phyloP scores from a whole-genome alignment of 2,888 invertebrate genomes.

The Augochlorella aurata region DNA sequence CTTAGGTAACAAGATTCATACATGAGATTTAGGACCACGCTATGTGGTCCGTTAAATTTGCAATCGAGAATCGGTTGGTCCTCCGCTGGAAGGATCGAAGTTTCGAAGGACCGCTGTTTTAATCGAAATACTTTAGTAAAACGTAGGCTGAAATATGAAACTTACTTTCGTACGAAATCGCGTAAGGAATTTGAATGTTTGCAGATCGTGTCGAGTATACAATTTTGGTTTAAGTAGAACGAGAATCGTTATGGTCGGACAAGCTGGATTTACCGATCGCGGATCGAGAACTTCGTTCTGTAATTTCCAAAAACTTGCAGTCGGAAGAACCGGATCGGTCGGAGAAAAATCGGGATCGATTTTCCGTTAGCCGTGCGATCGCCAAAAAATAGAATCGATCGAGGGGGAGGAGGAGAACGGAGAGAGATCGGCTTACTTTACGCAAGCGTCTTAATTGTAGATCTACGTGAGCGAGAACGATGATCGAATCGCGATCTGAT shows the following conservation, averaged over 20 bases:
- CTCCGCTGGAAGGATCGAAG: neutral
- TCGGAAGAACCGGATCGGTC: conserved; percentile 36
- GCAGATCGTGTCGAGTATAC: neutral
- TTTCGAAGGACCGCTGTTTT: neutral
- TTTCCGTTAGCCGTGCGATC: no score
- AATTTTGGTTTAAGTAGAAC: conserved; percentile 27
- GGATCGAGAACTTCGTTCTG: neutral
- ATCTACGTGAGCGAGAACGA: conserved; percentile 9
- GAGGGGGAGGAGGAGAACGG: neutral
- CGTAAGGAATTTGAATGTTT: neutral
- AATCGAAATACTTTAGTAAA: neutral
- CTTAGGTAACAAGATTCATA: conserved; percentile 10
- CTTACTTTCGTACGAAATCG: neutral
- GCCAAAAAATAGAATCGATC: neutral
- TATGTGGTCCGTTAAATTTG: neutral
- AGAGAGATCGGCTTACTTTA: neutral
- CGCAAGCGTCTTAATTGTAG: neutral
- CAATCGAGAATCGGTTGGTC: neutral
- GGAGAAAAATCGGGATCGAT: conserved; percentile 4
- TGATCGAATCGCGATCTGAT: neutral
- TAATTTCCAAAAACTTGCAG: conserved; percentile 22
- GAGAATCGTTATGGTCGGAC: conserved; percentile 8
- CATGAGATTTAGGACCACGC: neutral
- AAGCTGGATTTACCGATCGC: neutral
- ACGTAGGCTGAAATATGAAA: neutral